Conservation (phyloP, 92 coral and sea anemone genomes). For the Chrysogorgia sp. region DNA sequence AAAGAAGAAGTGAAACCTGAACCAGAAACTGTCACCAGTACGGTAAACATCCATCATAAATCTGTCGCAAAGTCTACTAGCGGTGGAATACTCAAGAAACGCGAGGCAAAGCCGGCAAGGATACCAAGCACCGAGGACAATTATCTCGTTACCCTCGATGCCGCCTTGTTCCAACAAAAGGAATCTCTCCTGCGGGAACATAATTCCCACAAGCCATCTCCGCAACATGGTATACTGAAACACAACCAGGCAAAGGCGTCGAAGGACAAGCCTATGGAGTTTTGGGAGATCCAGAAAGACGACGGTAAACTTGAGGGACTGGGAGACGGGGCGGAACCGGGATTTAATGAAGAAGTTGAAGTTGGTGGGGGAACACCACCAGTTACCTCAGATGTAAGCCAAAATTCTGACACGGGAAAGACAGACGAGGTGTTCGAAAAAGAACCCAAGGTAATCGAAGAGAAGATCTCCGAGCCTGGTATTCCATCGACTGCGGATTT, state of each 20-base stretch:
- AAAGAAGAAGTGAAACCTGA: neutral
- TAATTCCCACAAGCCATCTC: neutral
- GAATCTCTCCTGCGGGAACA: neutral
- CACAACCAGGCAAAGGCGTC: neutral
- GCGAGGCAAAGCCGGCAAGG: neutral
- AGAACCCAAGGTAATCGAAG: too few relatives aligned
- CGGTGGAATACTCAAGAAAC: slow-evolving; percentile 32
- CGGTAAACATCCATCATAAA: slow-evolving; percentile 17
- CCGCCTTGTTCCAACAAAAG: slow-evolving; percentile 11
- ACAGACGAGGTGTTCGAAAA: too few relatives aligned
- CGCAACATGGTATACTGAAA: slow-evolving; percentile 35
- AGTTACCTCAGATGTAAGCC: too few relatives aligned
- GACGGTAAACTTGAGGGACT: neutral
- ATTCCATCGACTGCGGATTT: neutral
- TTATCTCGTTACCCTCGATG: slow-evolving; percentile 30
- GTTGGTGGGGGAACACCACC: neutral
- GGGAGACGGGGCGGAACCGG: neutral
- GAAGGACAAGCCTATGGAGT: neutral
- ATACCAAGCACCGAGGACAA: slow-evolving; percentile 34
- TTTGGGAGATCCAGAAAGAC: neutral
- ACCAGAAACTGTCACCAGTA: neutral
- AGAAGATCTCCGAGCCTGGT: neutral
- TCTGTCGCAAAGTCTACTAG: slow-evolving; percentile 9
- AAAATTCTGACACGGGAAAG: too few relatives aligned
- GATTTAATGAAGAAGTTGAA: neutral